Evolutionary conservation across 2,113 vertebrate genomes (phyloP).

Genomic region (Notiomystis cincta): DNA sequence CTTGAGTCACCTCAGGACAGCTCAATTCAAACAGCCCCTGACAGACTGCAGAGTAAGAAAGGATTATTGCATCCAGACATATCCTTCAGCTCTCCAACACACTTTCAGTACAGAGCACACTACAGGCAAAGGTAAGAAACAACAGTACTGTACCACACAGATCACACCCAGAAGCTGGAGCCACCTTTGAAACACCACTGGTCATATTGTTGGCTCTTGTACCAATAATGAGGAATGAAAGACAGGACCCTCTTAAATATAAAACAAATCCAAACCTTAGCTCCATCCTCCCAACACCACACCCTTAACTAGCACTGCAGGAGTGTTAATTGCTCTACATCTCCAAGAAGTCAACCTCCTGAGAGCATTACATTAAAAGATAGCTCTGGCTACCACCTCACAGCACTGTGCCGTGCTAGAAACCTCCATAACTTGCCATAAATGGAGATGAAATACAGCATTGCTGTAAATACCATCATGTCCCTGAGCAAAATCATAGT

Average conservation of each 20-base stretch:
- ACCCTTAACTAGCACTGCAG: not conserved
- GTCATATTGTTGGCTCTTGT: not conserved
- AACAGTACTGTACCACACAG: not conserved
- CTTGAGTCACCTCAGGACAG: not conserved
- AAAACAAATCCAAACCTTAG: not conserved
- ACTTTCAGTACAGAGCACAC: not conserved
- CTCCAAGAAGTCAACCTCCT: not conserved
- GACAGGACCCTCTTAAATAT: not conserved
- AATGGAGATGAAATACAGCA: not conserved
- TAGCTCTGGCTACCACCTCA: conserved; percentile 17
- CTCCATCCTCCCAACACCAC: not conserved
- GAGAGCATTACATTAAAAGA: not conserved
- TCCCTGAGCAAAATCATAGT: conserved; percentile 45
- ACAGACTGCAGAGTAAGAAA: not conserved
- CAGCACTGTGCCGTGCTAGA: not conserved
- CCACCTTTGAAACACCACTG: not conserved
- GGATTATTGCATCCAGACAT: not conserved
- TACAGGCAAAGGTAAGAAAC: not conserved
- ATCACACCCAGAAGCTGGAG: not conserved
- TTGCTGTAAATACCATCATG: conserved; percentile 25
- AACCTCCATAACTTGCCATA: conserved; percentile 12
- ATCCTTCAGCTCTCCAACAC: not conserved
- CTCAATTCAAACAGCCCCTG: not conserved
- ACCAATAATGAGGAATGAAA: not conserved
- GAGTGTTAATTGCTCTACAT: not conserved